Conservation (phyloP, 2,797 vertebrate species). For the Scyliorhinus canicula region DNA sequence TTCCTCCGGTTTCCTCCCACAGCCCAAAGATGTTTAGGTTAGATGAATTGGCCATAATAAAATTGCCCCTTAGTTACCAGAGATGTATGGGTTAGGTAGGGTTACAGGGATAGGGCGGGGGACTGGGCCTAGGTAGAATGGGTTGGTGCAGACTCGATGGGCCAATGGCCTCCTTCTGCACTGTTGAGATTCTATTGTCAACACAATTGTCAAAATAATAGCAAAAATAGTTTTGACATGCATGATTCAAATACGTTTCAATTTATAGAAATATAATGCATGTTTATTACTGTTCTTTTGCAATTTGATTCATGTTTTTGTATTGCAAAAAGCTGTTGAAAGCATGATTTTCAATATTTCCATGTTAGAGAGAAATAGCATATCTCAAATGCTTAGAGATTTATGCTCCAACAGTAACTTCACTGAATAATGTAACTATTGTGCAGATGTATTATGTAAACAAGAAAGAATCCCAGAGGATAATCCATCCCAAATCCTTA, state of each 20-base stretch:
- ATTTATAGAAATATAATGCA: background rate
- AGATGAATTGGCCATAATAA: too few species aligned
- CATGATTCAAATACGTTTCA: background rate
- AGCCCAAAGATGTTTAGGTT: too few species aligned
- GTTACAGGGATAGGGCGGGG: too few species aligned
- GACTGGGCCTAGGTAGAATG: too few species aligned
- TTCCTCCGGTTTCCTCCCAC: too few species aligned
- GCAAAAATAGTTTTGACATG: background rate
- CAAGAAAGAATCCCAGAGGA: background rate
- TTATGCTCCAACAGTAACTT: background rate
- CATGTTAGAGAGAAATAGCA: background rate
- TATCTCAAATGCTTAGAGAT: background rate
- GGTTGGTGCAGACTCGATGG: too few species aligned
- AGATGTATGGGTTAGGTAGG: too few species aligned
- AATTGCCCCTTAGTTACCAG: too few species aligned
- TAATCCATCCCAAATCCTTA: background rate
- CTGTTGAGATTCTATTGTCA: too few species aligned
- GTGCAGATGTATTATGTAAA: background rate
- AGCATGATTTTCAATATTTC: background rate
- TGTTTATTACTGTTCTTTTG: background rate
- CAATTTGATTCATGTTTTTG: background rate
- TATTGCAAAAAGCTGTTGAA: background rate
- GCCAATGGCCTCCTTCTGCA: too few species aligned
- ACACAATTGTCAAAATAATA: background rate
- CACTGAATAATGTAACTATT: background rate